Base-by-base conservation (phyloP, 2,888 invertebrate genomes). In the Dolichopus griseipennis region DNA sequence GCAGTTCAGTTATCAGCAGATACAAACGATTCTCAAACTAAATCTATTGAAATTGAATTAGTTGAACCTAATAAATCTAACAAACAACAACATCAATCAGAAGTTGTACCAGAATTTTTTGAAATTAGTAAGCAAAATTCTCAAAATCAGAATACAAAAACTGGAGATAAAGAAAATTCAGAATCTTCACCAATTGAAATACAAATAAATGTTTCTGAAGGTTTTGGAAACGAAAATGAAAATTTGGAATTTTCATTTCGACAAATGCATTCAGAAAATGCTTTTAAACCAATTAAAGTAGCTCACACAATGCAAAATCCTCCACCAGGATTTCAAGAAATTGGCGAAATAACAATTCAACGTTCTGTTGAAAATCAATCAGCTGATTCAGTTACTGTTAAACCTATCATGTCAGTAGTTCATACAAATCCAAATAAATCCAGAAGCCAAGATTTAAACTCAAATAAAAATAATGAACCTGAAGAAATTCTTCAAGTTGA, bases 401-500 rank as follows among this genome's bases (percentile, higher is more conserved):
- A 66, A n/a, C n/a, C 20, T 12, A 12, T 34, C 9, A n/a, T 27
- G 22, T 64, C 64, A 65, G 65, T 65, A 52, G 37, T 66, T 18
- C n/a, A 41, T 21, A 68, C 70, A 61, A 52, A 18, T 52, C 18
- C 15, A 4, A 18, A 6, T 6, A 52, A 62, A 34, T 64, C 33
- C 61, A 43, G 34, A 62, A 66, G 63, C 27, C 43, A 63, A 52
- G 18, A 52, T 52, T n/a, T 52, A 1, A 52, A 52, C 18, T 6
- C 15, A 52, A 52, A 52, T 22, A 66, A 68, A 20, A 74, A 71
- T 22, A 78, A 78, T 34, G 71, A 74, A 12, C 76, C 74, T 61
- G 79, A 81, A 67, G 80, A 81, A 68, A 76, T 81, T 63, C 72
- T 80, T 8, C 78, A 81, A 1, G 81, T 81, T 4, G 81, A 81